A percentile compares a stretch with the other conserved stretches of the same genome.
These are phyloP conservation scores for Eretmochelys imbricata DNA, from an alignment of 2,113 vertebrate species.

Conservation along the genomic window DNA sequence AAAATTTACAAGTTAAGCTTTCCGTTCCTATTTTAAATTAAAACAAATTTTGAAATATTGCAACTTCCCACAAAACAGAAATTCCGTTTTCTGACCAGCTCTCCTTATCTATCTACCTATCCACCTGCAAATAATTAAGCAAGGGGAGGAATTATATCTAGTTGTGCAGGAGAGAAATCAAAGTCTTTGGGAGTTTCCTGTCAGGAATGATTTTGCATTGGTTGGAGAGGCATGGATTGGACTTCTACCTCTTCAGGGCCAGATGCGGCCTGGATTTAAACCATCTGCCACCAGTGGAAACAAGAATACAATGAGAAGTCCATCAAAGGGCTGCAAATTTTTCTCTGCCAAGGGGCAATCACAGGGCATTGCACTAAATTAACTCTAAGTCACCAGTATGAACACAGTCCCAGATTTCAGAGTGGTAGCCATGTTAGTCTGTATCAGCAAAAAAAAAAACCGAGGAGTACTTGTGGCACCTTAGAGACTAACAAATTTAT, in stretches of 20 bases:
- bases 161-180: not conserved
- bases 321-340: accelerated
- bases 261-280: not conserved
- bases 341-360: too few relatives aligned
- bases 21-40: too few relatives aligned
- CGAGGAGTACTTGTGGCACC: too few relatives aligned
- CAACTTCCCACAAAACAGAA: too few relatives aligned
- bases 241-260: not conserved
- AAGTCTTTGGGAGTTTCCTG: not conserved
- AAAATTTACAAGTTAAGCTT: too few relatives aligned
- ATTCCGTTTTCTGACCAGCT: not conserved
- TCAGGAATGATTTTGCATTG: accelerated
- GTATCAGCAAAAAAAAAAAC: too few relatives aligned
- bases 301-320: not conserved
- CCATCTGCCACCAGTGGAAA: not conserved
- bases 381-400: not conserved
- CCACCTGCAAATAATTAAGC: not conserved
- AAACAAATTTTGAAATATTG: too few relatives aligned
- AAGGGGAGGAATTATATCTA: not conserved
- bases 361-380: not conserved
- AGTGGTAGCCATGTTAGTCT: too few relatives aligned
- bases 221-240: not conserved
- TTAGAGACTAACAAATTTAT: too few relatives aligned
- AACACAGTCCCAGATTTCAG: too few relatives aligned
- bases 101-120: not conserved